phyloP scores from a whole-genome alignment of 2,113 vertebrate species.

The Pionites leucogaster region DNA sequence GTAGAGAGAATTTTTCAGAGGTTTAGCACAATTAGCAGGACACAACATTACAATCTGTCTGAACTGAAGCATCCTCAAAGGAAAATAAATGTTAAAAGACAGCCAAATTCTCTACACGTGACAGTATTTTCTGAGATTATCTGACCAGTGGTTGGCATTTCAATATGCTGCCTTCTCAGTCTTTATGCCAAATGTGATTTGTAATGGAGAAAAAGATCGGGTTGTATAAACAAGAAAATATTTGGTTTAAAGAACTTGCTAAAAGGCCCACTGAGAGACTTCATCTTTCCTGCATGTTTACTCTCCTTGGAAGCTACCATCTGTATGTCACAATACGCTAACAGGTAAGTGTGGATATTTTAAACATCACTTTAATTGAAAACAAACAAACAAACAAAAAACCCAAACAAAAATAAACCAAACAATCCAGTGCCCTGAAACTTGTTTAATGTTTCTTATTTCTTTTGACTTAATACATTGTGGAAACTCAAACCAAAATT shows the following conservation, averaged over 20 bases:
- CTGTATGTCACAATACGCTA: neutral
- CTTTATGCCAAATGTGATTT: neutral
- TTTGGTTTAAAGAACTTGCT: neutral
- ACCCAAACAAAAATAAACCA: neutral
- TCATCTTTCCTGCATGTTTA: constrained; percentile 59
- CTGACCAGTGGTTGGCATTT: neutral
- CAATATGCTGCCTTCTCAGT: neutral
- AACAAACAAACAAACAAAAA: neutral
- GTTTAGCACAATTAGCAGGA: neutral
- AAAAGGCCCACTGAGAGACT: constrained; percentile 57
- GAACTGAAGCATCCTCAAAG: neutral
- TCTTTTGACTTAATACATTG: constrained; percentile 31
- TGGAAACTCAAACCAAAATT: constrained; percentile 39
- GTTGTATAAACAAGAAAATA: neutral
- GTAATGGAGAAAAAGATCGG: neutral
- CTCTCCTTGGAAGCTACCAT: constrained; percentile 46
- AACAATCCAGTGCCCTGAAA: neutral
- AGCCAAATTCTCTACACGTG: neutral
- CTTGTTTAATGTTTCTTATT: constrained; percentile 11
- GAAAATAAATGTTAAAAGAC: neutral
- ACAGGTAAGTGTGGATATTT: neutral
- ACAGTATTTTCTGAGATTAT: neutral
- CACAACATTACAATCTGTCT: neutral
- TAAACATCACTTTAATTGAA: neutral
- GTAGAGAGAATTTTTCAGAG: neutral